These are phyloP conservation scores for Diarsia mendica DNA, from an alignment of 2,888 invertebrate species.

Conservation along the genomic window DNA sequence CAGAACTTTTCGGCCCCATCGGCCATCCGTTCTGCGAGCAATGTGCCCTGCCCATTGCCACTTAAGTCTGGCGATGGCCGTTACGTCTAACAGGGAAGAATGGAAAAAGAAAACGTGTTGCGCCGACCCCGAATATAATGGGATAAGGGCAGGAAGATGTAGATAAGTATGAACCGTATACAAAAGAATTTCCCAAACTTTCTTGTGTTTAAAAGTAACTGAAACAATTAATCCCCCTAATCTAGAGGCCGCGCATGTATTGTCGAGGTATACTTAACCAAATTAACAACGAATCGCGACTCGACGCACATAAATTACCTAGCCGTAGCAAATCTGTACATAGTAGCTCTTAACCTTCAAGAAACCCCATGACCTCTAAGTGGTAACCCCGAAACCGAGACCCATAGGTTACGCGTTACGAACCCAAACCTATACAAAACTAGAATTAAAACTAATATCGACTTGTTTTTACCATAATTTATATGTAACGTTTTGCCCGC, in stretches of 20 bases:
- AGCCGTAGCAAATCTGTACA: constrained; percentile 45
- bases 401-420: constrained; percentile 41
- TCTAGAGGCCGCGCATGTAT: constrained; percentile 31
- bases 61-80: too few species aligned
- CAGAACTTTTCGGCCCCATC: too few species aligned
- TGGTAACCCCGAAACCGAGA: constrained; percentile 49
- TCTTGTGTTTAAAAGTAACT: constrained; percentile 5
- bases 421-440: too few species aligned
- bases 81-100: too few species aligned
- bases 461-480: too few species aligned
- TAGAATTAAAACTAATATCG: too few species aligned
- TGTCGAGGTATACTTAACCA: constrained; percentile 39
- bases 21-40: too few species aligned
- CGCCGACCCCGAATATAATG: too few species aligned
- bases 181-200: not conserved
- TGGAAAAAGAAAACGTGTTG: too few species aligned
- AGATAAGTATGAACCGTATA: not conserved
- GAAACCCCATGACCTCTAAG: constrained; percentile 53
- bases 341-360: constrained; percentile 62
- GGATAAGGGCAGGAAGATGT: too few species aligned
- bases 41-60: too few species aligned
- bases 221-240: constrained; percentile 38
- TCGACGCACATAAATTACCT: constrained; percentile 52
- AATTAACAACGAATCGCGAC: constrained; percentile 44
- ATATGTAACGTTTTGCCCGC: too few species aligned